These are phyloP conservation scores for Trypoxylus dichotomus DNA, from an alignment of 1,140 invertebrate genomes.

Conservation along the genomic window DNA sequence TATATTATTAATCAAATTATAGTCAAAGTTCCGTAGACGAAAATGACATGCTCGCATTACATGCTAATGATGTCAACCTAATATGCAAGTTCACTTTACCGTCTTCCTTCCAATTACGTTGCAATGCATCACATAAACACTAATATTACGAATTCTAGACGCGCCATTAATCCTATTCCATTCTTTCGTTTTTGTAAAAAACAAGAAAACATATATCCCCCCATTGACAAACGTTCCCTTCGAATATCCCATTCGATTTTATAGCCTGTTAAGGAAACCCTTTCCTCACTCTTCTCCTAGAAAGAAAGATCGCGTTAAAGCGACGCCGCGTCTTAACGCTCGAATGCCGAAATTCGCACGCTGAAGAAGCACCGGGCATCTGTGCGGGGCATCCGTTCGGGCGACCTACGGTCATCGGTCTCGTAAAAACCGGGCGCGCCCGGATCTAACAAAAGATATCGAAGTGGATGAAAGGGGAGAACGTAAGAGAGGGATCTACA, in stretches of 20 bases:
- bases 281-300: background rate
- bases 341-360: background rate
- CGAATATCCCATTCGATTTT: background rate
- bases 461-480: background rate
- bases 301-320: background rate
- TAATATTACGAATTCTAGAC: no score
- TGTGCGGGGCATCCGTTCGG: background rate
- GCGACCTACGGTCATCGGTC: background rate
- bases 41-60: no score
- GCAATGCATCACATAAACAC: no score
- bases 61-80: no score
- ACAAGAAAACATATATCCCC: background rate
- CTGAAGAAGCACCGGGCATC: background rate
- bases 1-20: no score
- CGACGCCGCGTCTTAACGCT: background rate
- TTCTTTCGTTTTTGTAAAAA: background rate
- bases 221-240: background rate
- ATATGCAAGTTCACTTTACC: no score
- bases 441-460: conserved; percentile 3
- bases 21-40: no score
- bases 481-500: background rate
- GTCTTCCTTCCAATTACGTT: no score
- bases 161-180: no score
- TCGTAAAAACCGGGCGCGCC: background rate
- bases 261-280: background rate